Evolutionary conservation across 2,113 vertebrate genomes (phyloP).

Genomic region (Pandion haliaetus): DNA sequence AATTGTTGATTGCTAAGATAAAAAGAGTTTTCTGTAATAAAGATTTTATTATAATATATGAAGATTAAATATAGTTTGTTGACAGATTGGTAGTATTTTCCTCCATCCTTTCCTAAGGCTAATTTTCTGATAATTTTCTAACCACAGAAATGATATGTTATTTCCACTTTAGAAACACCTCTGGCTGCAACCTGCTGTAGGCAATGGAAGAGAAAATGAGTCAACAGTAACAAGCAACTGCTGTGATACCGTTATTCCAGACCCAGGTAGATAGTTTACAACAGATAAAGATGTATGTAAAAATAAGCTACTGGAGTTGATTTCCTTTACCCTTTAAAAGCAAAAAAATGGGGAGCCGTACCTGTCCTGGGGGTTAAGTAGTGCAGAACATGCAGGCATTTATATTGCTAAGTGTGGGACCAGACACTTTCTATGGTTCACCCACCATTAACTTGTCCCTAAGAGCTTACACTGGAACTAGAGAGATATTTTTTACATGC

Average conservation of each 20-base stretch:
- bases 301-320: not conserved
- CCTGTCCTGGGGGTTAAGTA: not conserved
- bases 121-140: not conserved
- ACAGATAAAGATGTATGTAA: not conserved
- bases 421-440: not conserved
- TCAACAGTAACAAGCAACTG: not conserved
- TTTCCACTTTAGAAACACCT: not conserved
- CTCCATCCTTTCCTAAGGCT: not conserved
- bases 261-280: not conserved
- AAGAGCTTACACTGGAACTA: not conserved
- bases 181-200: not conserved
- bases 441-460: not conserved
- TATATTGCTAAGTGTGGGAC: not conserved
- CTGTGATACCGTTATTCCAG: not conserved
- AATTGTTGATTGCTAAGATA: not conserved
- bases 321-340: not conserved
- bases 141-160: not conserved
- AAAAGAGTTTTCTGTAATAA: not conserved
- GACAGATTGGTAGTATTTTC: not conserved
- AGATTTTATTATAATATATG: not conserved
- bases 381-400: not conserved
- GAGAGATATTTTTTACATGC: not conserved
- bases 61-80: not conserved
- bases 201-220: not conserved
- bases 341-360: not conserved